Base-by-base conservation (phyloP, 2,113 vertebrate species). In the Caretta caretta region DNA sequence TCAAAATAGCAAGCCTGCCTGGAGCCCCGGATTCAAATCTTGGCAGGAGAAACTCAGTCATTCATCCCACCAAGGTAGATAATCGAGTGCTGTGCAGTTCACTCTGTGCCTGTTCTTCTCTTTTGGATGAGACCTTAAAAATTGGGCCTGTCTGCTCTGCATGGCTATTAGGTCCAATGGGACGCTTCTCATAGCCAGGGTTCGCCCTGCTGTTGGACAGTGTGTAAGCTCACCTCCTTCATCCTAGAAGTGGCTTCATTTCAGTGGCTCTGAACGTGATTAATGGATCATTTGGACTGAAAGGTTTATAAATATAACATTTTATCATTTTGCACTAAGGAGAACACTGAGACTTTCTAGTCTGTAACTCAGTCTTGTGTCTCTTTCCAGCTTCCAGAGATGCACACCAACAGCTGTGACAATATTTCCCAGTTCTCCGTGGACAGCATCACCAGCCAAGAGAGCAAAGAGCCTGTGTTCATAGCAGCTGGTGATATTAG, bases 381-480 rank as follows among this genome's bases (percentile, higher is more conserved):
- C 76, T 31, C 78, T 89, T 76, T 69, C 54, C 97, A 99, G 99
- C 98, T 99, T 54, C 99, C 99, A 0, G 99, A 99, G 95, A 90
- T 99, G 1, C 99, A 99, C 97, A 98, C 99, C 97, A 99, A 98
- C 98, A 99, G 99, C 98, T 99, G 99, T 35, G 99, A 99, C 96
- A 99, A 99, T 98, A 99, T 99, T 98, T 99, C 99, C 69, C 99
- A 99, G 98, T 99, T 99, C 93, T 99, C 99, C 0, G 99, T 99
- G 96, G 99, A 99, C 98, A 99, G 99, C 98, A 99, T 99, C 98
- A 99, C 99, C 91, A 99, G 99, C 92, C 99, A 99, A 97, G 99
- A 99, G 97, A 99, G 99, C 98, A 98, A 99, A 38, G 99, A 99
- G 92, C 99, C 99, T 0, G 98, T 99, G 9, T 99, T 99, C 98